A percentile compares a stretch with the other conserved stretches of the same genome.
Conservation (phyloP, 2,113 vertebrate species). For the Hoplias malabaricus region DNA sequence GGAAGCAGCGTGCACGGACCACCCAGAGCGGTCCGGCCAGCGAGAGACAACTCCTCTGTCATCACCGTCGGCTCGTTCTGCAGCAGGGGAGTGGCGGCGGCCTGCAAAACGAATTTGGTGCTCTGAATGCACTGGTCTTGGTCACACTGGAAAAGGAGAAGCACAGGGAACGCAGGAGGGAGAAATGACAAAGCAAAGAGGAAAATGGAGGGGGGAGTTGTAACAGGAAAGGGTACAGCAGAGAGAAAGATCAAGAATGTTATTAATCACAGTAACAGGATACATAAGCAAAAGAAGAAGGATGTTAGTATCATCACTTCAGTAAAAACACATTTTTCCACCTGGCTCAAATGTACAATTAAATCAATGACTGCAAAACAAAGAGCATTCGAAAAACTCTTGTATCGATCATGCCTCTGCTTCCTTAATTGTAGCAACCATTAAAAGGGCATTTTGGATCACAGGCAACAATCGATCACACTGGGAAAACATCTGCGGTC, state of each 20-base stretch:
- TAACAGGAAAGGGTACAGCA: slow-evolving; percentile 39
- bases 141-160: slow-evolving; percentile 84
- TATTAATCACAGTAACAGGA: slow-evolving; percentile 15
- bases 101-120: slow-evolving; percentile 99
- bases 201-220: neutral
- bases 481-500: neutral
- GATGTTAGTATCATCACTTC: slow-evolving; percentile 73
- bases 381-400: slow-evolving; percentile 2
- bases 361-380: slow-evolving; percentile 31
- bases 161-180: slow-evolving; percentile 5
- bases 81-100: slow-evolving; percentile 89
- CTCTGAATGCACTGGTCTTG: slow-evolving; percentile 99
- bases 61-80: slow-evolving; percentile 88
- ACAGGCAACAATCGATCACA: slow-evolving; percentile 12
- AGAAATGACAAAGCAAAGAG: neutral
- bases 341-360: slow-evolving; percentile 37
- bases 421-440: slow-evolving; percentile 17
- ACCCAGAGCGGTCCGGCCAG: slow-evolving; percentile 78
- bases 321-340: slow-evolving; percentile 25
- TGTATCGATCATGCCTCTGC: slow-evolving; percentile 23
- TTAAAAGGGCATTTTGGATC: slow-evolving; percentile 13
- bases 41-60: slow-evolving; percentile 80
- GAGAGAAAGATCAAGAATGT: slow-evolving; percentile 11
- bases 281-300: slow-evolving; percentile 53
- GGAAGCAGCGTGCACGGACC: slow-evolving; percentile 84